These are phyloP conservation scores for Esperia sulphurella DNA, from an alignment of 2,888 invertebrate species.

Conservation along the genomic window DNA sequence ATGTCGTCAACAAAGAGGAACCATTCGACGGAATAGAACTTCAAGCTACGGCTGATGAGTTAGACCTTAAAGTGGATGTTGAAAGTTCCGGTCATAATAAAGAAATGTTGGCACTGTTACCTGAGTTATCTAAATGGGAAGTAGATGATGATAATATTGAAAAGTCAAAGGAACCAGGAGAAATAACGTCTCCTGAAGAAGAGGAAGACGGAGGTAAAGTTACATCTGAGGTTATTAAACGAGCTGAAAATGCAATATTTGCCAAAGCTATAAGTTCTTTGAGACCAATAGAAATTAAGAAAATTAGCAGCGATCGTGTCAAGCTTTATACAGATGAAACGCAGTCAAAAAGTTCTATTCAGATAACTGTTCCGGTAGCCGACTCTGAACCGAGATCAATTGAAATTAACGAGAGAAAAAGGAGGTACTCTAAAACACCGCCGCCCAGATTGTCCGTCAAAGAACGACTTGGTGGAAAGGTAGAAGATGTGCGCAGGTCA, in stretches of 20 bases:
- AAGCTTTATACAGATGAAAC: conserved; percentile 81
- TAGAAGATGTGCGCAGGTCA: conserved; percentile 78
- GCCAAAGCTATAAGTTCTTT: conserved; percentile 92
- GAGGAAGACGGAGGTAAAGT: conserved; percentile 82
- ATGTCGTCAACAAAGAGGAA: conserved; percentile 66
- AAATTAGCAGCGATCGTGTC: conserved; percentile 83
- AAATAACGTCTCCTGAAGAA: conserved; percentile 66
- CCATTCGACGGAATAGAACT: conserved; percentile 79
- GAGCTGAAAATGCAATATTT: conserved; percentile 95
- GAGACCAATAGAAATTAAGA: conserved; percentile 87
- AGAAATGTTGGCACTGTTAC: conserved; percentile 85
- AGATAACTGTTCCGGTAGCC: conserved; percentile 75
- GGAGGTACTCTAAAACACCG: conserved; percentile 68
- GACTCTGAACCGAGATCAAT: conserved; percentile 65
- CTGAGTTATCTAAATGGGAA: conserved; percentile 94
- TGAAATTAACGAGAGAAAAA: conserved; percentile 68
- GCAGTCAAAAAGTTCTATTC: conserved; percentile 57
- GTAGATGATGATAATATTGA: conserved; percentile 80
- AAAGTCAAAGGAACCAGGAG: conserved; percentile 67
- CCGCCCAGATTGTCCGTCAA: conserved; percentile 86
- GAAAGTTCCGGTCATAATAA: conserved; percentile 52
- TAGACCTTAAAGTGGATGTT: conserved; percentile 74
- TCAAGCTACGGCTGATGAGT: conserved; percentile 76
- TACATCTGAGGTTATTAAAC: conserved; percentile 92
- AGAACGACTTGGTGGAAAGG: conserved; percentile 88